phyloP scores from a whole-genome alignment of 2,797 vertebrate species.

The Psittacula echo region DNA sequence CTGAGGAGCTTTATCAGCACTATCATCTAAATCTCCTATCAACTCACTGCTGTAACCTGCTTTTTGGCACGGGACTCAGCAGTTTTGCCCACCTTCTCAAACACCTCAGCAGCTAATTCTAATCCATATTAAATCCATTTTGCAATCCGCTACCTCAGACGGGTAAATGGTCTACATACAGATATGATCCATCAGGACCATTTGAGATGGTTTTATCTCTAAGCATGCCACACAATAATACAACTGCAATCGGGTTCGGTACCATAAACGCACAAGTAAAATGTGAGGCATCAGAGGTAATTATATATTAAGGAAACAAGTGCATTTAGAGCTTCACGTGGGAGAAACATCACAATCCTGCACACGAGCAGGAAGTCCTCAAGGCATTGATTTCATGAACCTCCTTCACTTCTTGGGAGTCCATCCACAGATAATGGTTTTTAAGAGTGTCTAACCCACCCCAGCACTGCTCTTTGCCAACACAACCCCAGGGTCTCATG shows the following conservation, averaged over 20 bases:
- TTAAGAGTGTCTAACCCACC: not conserved
- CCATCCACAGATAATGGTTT: not conserved
- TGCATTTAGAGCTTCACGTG: not conserved
- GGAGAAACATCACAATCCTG: not conserved
- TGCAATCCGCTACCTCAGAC: not conserved
- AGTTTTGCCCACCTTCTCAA: not conserved
- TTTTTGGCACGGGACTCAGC: slow-evolving; percentile 3
- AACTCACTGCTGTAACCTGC: not conserved
- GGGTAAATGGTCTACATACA: not conserved
- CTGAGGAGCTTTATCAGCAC: not conserved
- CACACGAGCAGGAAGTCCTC: not conserved
- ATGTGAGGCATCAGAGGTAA: not conserved
- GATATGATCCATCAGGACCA: not conserved
- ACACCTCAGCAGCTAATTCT: not conserved
- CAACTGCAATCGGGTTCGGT: not conserved
- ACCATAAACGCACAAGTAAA: not conserved
- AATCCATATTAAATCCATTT: not conserved
- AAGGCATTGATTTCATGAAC: accelerated
- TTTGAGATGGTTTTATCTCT: not conserved
- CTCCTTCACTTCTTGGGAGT: not conserved
- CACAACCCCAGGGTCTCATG: not conserved
- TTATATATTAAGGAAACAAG: not conserved
- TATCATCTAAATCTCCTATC: not conserved
- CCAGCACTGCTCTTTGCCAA: not conserved
- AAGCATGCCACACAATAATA: not conserved